Base-by-base conservation (phyloP, 2,797 vertebrate species). In the Amphiprion clarkii region DNA sequence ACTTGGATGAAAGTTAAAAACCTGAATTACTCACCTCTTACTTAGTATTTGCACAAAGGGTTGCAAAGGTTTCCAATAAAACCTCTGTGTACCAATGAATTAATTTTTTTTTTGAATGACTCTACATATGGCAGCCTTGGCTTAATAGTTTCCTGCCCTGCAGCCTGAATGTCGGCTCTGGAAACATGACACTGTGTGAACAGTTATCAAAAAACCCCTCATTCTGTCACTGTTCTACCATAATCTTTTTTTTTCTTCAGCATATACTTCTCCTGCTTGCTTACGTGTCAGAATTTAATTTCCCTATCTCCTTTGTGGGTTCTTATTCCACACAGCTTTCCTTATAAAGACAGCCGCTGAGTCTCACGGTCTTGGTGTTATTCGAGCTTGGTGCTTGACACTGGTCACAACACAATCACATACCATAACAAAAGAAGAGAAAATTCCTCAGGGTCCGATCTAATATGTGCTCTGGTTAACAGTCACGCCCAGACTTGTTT, bases 121-220 rank as follows among this genome's bases (percentile, higher is more conserved):
- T 53, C 17, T 23, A 54, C 48, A 73, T 74, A 72, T 1, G 2
- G 54, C 70, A 60, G 46, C 55, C 59, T 70, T 59, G 13, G 39
- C 42, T 76, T 49, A 31, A 66, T 83, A 55, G 69, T 49, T 66
- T 39, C 70, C 16, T 68, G 40, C 54, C 44, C 23, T 68, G 19
- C 11, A 57, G 71, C 33, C 25, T 25, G 46, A 79, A 68, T 21
- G 19, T 65, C 2, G 0, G 53, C 56, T 70, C 25, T 70, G 67
- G 59, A 86, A 82, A 72, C 51, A 58, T 64, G 60, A 36, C 14
- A 5, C 66, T 31, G 13, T 81, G 71, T 83, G 79, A 85, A 67
- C 68, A 39, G 61, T 86, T 83, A 86, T 87, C 79, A 83, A 70
- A 85, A 78, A 83, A 76, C 74, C 67, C 62, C 66, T 71, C 56